Evolutionary conservation across 2,113 vertebrate genomes (phyloP).

Genomic region (Melozone crissalis): DNA sequence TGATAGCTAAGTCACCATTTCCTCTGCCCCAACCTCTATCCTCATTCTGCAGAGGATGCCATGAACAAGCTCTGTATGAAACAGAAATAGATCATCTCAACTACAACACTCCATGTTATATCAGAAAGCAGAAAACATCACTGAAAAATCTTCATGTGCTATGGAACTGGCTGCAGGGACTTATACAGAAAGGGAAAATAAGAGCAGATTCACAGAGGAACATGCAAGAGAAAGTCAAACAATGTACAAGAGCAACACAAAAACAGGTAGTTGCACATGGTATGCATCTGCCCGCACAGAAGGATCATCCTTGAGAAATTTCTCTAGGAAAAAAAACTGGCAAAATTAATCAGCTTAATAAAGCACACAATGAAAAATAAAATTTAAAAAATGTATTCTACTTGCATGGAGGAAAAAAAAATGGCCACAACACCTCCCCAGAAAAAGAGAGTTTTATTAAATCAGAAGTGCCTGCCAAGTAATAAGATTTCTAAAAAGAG

Average conservation of each 20-base stretch:
- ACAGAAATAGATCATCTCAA: background rate
- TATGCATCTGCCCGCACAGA: background rate
- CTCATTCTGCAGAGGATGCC: background rate
- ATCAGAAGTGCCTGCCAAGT: background rate
- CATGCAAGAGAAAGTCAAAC: background rate
- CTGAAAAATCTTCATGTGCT: background rate
- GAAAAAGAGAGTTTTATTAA: background rate
- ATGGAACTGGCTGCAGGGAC: background rate
- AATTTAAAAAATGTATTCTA: background rate
- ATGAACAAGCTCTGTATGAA: background rate
- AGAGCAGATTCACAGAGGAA: background rate
- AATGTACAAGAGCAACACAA: background rate
- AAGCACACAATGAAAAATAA: background rate
- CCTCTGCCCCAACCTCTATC: background rate
- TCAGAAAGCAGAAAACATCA: background rate
- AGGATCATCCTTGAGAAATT: background rate
- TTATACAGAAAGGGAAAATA: background rate
- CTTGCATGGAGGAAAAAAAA: background rate
- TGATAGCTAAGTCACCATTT: background rate
- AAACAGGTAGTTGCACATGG: background rate
- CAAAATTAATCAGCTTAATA: background rate
- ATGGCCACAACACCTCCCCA: background rate
- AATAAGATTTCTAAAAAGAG: background rate
- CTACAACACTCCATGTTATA: fast-evolving
- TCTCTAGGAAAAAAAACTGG: background rate